phyloP scores from a whole-genome alignment of 2,113 vertebrate species.

The Urocolius indicus region DNA sequence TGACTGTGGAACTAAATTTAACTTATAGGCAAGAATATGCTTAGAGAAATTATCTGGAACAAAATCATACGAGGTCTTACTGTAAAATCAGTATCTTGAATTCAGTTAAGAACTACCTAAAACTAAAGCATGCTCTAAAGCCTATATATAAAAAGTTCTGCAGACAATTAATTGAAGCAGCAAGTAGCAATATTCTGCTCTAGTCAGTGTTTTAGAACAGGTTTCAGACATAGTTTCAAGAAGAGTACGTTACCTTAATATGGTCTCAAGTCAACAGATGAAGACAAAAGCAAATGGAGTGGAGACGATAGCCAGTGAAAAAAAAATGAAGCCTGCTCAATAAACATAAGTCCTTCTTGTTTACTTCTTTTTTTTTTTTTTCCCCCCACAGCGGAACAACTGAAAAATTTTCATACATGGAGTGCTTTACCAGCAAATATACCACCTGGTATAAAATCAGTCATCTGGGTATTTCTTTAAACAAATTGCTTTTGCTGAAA shows the following conservation, averaged over 20 bases:
- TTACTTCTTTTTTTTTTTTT: not conserved
- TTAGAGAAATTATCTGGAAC: not conserved
- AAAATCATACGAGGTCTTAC: not conserved
- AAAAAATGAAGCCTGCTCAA: not conserved
- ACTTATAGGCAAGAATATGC: not conserved
- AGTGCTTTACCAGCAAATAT: not conserved
- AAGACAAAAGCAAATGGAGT: not conserved
- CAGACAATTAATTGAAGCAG: not conserved
- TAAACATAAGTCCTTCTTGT: not conserved
- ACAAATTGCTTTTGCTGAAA: not conserved
- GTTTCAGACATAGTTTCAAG: not conserved
- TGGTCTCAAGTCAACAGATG: not conserved
- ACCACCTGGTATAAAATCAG: not conserved
- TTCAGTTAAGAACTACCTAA: not conserved
- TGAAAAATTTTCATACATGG: not conserved
- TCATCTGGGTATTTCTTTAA: not conserved
- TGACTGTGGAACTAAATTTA: constrained; percentile 24
- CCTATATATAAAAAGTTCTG: not conserved
- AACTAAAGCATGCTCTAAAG: not conserved
- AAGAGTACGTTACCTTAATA: not conserved
- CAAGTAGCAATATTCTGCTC: not conserved
- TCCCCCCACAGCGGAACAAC: not conserved
- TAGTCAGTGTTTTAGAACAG: not conserved
- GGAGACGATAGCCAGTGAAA: not conserved
- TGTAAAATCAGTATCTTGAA: not conserved